A percentile compares a stretch with the other conserved stretches of the same genome.
phyloP scores from a whole-genome alignment of 2,888 invertebrate genomes.

The Mesorhabditis spiculigera region DNA sequence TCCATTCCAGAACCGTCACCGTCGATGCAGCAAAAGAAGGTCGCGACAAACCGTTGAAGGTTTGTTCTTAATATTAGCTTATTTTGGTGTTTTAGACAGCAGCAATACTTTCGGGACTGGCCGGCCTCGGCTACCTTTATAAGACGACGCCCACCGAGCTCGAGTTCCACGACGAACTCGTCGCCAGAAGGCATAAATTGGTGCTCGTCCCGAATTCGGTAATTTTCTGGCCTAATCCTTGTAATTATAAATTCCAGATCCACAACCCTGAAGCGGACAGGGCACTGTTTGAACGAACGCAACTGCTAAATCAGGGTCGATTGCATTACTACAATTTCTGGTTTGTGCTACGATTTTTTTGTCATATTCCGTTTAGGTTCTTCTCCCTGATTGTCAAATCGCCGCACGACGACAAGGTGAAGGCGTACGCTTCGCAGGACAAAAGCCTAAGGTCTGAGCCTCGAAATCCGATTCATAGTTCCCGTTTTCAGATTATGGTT shows the following conservation, averaged over 20 bases:
- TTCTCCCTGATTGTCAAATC: constrained; percentile 42
- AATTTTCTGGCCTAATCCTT: constrained; percentile 13
- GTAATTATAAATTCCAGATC: not conserved
- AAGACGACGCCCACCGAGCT: constrained; percentile 40
- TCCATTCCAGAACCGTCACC: not conserved
- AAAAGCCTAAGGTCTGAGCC: not conserved
- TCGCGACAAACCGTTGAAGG: not conserved
- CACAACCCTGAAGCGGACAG: constrained; percentile 18
- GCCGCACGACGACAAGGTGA: constrained; percentile 39
- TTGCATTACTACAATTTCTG: constrained; percentile 47
- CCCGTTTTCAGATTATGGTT: constrained; percentile 33
- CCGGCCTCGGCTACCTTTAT: constrained; percentile 33
- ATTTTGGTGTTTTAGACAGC: constrained; percentile 17
- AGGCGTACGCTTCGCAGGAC: not conserved
- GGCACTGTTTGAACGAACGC: constrained; percentile 25
- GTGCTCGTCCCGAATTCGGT: constrained; percentile 38
- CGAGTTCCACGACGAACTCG: constrained; percentile 34
- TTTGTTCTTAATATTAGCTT: not conserved
- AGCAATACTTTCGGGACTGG: constrained; percentile 21
- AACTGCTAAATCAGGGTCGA: constrained; percentile 32
- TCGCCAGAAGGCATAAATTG: constrained; percentile 41
- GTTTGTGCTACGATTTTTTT: constrained; percentile 8
- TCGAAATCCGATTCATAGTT: not conserved
- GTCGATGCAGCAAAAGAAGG: constrained; percentile 1
- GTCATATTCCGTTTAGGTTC: constrained; percentile 15